Conservation (phyloP, 2,888 invertebrate genomes). For the Hipparchia semele region DNA sequence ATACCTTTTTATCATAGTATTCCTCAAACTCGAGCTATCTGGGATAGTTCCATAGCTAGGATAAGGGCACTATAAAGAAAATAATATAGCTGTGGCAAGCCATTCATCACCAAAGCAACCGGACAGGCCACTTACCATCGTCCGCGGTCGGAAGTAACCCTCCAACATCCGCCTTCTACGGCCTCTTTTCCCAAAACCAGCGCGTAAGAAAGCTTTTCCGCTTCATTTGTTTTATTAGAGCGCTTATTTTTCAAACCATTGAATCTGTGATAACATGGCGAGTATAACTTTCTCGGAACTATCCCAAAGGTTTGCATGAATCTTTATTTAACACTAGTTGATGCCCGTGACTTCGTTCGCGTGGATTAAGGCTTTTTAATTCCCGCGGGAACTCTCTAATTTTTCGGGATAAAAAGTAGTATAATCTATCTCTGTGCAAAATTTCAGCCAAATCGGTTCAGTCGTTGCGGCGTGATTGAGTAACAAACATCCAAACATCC, state of each 20-base stretch:
- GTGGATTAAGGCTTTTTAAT: too few species aligned
- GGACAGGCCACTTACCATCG: slow-evolving; percentile 75
- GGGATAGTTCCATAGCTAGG: background rate
- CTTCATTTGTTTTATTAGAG: slow-evolving; percentile 18
- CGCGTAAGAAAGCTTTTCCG: slow-evolving; percentile 16
- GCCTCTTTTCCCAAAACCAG: slow-evolving; percentile 20
- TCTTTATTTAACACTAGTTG: background rate
- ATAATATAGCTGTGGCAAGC: background rate
- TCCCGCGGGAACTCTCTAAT: too few species aligned
- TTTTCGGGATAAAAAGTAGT: too few species aligned
- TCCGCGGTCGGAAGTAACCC: slow-evolving; percentile 59
- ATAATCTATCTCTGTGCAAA: too few species aligned
- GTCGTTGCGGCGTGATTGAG: too few species aligned
- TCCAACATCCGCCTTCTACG: slow-evolving; percentile 51
- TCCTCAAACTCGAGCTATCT: background rate
- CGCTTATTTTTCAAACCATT: slow-evolving; percentile 8
- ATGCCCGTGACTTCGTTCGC: too few species aligned
- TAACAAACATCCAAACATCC: too few species aligned
- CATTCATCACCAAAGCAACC: slow-evolving; percentile 34
- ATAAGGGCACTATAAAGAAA: background rate
- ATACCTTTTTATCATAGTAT: too few species aligned
- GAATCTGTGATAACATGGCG: background rate
- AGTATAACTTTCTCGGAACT: background rate
- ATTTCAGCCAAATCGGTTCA: too few species aligned
- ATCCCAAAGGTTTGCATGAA: background rate